Evolutionary conservation across 2,113 vertebrate species (phyloP), one percentile per base, ranked within the genome.

Genomic region (Melanocharis versteri): DNA sequence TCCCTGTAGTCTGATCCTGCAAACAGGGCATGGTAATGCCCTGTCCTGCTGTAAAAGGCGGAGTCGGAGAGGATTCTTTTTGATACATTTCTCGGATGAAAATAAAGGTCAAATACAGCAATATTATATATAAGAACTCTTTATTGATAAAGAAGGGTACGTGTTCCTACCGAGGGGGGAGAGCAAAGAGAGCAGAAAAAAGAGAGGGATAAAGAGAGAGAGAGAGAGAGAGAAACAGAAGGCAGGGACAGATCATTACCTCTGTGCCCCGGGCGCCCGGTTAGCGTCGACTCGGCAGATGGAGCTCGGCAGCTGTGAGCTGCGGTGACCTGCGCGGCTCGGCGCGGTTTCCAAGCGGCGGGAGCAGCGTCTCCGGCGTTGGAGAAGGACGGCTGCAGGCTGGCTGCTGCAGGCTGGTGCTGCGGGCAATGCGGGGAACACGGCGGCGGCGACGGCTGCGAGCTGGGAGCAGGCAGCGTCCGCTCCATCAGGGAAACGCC

Each of bases 131-230:
- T 31, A 20, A 53, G 48, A 70, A 17, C 20, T 18, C 21, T 53
- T 40, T 24, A 13, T 31, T 18, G 28, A 6, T 27, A 6, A 33
- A 33, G 44, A 39, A 27, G 17, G 23, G 28, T 13, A n/a, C n/a
- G 18, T 7, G 23, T 27, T 57, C 13, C 40, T 15, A 6, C 4
- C 1, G 15, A 19, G 16, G 11, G 1, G 6, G 27, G n/a, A 21
- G 1, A 37, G 50, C 20, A 31, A 31, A 20, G 40, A 15, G 40
- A 45, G 26, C 31, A 53, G 39, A 14, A 9, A n/a, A n/a, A n/a
- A n/a, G n/a, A n/a, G n/a, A 44, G 15, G 26, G 50, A n/a, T n/a
- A n/a, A n/a, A 11, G 23, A 18, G 35, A 7, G 33, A 54, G 76
- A 44, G 39, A 45, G 9, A 6, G 26, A 30, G 48, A 8, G 7